Evolutionary conservation across 92 coral and sea anemone genomes (phyloP).

Genomic region (Ricordea florida): DNA sequence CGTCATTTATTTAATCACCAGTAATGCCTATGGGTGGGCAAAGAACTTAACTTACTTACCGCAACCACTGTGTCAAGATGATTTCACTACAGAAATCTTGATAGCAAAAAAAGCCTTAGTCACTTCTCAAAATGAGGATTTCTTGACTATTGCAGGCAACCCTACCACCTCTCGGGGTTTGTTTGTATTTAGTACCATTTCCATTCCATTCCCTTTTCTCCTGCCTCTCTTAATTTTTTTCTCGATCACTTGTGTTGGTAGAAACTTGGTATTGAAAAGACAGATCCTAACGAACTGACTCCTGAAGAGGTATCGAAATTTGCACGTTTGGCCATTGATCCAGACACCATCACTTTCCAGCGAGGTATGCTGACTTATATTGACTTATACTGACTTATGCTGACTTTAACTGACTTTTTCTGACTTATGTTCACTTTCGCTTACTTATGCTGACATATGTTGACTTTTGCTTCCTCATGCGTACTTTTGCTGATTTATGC

Average conservation of each 20-base stretch:
- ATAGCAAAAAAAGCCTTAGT: too few relatives aligned
- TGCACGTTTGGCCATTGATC: constrained; percentile 92
- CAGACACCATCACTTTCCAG: constrained; percentile 87
- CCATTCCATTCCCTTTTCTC: not conserved
- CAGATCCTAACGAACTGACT: constrained; percentile 90
- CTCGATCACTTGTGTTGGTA: constrained; percentile 7
- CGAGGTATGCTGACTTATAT: constrained; percentile 58
- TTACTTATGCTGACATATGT: too few relatives aligned
- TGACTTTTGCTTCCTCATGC: too few relatives aligned
- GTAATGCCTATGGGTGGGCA: too few relatives aligned
- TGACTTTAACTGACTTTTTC: not conserved
- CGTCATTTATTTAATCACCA: too few relatives aligned
- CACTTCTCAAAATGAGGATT: too few relatives aligned
- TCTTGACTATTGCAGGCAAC: too few relatives aligned
- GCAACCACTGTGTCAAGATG: too few relatives aligned
- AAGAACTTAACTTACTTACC: too few relatives aligned
- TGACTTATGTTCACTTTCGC: not conserved
- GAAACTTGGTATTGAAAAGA: constrained; percentile 95
- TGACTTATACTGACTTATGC: not conserved
- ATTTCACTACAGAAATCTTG: too few relatives aligned
- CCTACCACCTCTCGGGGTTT: too few relatives aligned
- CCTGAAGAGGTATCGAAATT: constrained; percentile 80
- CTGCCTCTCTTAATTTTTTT: not conserved
- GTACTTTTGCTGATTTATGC: too few relatives aligned
- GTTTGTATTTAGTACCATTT: not conserved